These are phyloP conservation scores for Microcebus lehilahytsara DNA, from an alignment of 2,113 vertebrate genomes.

Conservation along the genomic window DNA sequence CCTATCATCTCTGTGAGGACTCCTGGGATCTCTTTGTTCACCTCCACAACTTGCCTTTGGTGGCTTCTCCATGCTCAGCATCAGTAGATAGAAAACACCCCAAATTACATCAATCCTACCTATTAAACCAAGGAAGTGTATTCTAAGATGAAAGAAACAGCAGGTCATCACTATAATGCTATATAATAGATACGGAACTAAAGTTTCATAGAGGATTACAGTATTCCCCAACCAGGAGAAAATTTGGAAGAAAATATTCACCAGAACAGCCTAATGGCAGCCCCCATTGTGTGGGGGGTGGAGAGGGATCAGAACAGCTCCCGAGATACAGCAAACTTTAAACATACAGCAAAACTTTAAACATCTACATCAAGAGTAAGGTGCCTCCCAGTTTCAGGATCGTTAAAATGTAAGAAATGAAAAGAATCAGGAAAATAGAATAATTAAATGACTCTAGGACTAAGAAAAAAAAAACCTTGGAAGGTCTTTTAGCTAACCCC, in stretches of 20 bases:
- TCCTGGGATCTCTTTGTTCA: not conserved
- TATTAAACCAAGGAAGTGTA: not conserved
- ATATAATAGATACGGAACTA: not conserved
- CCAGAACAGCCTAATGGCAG: not conserved
- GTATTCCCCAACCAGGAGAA: not conserved
- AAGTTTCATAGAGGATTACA: not conserved
- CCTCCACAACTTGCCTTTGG: too few relatives aligned
- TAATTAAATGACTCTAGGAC: not conserved
- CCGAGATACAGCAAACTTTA: too few relatives aligned
- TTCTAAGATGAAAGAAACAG: not conserved
- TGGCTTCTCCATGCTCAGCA: too few relatives aligned
- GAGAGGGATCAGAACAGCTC: not conserved
- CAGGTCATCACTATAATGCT: not conserved
- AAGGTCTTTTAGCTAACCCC: not conserved
- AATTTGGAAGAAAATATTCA: not conserved
- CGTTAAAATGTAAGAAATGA: not conserved
- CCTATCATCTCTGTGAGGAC: not conserved
- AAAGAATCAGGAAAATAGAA: not conserved
- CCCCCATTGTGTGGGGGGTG: accelerated
- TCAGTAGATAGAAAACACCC: not conserved
- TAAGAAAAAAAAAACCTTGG: not conserved
- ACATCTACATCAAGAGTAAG: not conserved
- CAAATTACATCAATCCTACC: not conserved
- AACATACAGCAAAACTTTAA: not conserved
- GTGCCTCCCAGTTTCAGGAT: not conserved